These are phyloP conservation scores for Apoderus coryli DNA, from an alignment of 2,888 invertebrate species.

Conservation along the genomic window DNA sequence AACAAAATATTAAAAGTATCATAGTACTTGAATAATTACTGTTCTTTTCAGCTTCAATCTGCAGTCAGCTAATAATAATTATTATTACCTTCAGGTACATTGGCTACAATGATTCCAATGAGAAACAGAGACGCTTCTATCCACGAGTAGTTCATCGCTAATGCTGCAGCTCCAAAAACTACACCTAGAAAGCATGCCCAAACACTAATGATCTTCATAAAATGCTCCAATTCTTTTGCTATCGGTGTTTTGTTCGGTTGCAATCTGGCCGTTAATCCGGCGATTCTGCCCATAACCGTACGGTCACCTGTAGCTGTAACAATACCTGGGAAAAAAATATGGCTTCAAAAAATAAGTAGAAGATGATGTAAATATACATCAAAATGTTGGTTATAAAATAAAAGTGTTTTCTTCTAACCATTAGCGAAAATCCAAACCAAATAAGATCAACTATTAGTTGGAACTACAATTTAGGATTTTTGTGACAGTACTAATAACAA, in stretches of 20 bases:
- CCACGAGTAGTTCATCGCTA: slow-evolving; percentile 52
- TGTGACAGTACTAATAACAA: too few species aligned
- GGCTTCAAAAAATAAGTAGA: too few species aligned
- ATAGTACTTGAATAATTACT: too few species aligned
- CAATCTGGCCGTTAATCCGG: slow-evolving; percentile 45
- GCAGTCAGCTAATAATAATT: not conserved
- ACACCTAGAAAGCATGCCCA: slow-evolving; percentile 44
- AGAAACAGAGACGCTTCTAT: slow-evolving; percentile 54
- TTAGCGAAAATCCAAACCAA: too few species aligned
- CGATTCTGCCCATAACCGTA: slow-evolving; percentile 50
- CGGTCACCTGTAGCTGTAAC: slow-evolving; percentile 39
- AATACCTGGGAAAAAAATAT: slow-evolving; percentile 23
- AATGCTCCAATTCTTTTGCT: slow-evolving; percentile 53
- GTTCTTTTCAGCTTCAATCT: too few species aligned
- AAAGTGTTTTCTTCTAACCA: too few species aligned
- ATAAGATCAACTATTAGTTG: too few species aligned
- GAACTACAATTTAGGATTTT: too few species aligned
- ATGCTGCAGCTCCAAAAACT: slow-evolving; percentile 37
- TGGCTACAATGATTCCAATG: slow-evolving; percentile 48
- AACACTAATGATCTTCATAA: slow-evolving; percentile 53
- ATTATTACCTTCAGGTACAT: slow-evolving; percentile 56
- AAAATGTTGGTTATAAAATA: too few species aligned
- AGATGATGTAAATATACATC: too few species aligned
- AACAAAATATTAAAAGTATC: too few species aligned
- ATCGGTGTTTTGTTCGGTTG: slow-evolving; percentile 53